Percentiles rank a stretch among this genome's conserved stretches.
These are phyloP conservation scores for Polia nebulosa DNA, from an alignment of 2,888 invertebrate genomes.

Conservation along the genomic window DNA sequence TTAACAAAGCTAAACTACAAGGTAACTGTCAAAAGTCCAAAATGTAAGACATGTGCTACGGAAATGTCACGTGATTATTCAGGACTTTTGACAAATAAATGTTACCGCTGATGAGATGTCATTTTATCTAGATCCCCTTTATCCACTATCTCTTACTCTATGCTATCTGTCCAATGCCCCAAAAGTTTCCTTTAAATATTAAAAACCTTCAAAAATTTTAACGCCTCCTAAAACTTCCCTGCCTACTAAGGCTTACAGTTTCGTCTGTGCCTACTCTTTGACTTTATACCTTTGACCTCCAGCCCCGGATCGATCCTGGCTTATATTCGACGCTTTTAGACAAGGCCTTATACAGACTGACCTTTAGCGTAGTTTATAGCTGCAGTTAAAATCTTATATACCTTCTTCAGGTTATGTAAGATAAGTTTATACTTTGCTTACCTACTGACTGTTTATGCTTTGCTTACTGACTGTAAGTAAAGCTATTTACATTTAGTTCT, in stretches of 20 bases:
- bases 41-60: no score
- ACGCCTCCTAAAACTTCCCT: background rate
- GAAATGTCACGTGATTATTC: no score
- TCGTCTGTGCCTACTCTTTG: conserved; percentile 5
- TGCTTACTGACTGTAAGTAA: background rate
- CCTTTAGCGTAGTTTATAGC: conserved; percentile 50
- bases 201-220: no score
- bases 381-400: conserved; percentile 40
- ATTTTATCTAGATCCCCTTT: no score
- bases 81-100: no score
- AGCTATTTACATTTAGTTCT: background rate
- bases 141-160: no score
- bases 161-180: no score
- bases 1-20: no score
- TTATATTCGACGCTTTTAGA: conserved; percentile 43
- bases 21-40: no score
- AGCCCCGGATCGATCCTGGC: conserved; percentile 50
- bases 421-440: background rate
- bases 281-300: conserved; percentile 49
- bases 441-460: background rate
- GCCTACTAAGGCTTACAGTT: background rate
- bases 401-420: conserved; percentile 31
- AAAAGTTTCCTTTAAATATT: background rate
- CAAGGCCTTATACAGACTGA: conserved; percentile 34
- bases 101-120: no score